Conservation (phyloP, 23 tunicate species). For the Diplosoma virens region DNA sequence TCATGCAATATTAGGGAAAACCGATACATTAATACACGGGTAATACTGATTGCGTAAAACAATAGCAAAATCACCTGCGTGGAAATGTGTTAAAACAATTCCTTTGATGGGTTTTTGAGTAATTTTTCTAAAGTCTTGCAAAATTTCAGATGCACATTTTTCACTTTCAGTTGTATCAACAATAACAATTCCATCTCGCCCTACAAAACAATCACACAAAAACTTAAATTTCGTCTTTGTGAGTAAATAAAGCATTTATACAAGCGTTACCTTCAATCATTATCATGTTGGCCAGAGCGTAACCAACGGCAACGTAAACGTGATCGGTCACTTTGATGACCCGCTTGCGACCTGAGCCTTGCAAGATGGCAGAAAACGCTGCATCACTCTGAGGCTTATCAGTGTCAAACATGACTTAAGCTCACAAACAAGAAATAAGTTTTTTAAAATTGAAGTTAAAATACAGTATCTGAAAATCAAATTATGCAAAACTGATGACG, state of each 20-base stretch:
- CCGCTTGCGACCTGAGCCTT: too few relatives aligned
- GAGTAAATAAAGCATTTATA: not conserved
- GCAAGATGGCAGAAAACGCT: too few relatives aligned
- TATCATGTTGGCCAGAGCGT: conserved; percentile 62
- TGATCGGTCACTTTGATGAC: conserved; percentile 57
- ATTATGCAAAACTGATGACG: too few relatives aligned
- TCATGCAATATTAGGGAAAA: too few relatives aligned
- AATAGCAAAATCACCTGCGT: not conserved
- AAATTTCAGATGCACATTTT: not conserved
- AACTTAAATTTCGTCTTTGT: not conserved
- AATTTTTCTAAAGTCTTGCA: conserved; percentile 11
- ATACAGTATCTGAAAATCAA: too few relatives aligned
- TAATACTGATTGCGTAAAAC: not conserved
- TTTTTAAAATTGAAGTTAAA: too few relatives aligned
- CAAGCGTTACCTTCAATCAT: conserved; percentile 51
- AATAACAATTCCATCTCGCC: conserved; percentile 9
- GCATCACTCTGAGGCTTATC: not conserved
- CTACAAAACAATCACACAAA: too few relatives aligned
- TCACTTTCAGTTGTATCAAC: conserved; percentile 12
- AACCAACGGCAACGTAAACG: conserved; percentile 74
- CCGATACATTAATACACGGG: too few relatives aligned
- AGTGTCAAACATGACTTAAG: too few relatives aligned
- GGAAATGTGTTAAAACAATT: conserved; percentile 20
- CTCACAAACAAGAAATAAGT: too few relatives aligned
- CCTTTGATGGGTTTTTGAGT: conserved; percentile 17